phyloP scores from a whole-genome alignment of 2,797 vertebrate genomes.

The Typhlichthys eigenmanni region DNA sequence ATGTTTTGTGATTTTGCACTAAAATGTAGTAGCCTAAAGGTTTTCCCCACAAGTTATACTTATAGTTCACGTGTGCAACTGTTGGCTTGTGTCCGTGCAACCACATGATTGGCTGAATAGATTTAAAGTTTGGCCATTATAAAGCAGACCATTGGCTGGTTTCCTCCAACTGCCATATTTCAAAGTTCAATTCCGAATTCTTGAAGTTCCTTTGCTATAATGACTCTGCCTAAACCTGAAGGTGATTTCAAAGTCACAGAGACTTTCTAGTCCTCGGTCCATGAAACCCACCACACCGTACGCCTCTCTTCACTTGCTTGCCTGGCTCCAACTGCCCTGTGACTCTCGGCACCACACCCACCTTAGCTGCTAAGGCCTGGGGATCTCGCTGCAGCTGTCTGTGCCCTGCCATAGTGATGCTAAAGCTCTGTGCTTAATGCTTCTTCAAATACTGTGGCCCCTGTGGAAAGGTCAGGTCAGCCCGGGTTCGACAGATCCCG shows the following conservation, averaged over 20 bases:
- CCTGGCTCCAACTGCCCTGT: conserved; percentile 16
- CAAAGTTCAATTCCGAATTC: background rate
- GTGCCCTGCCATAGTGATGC: conserved; percentile 57
- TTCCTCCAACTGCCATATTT: too few relatives aligned
- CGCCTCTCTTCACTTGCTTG: conserved; percentile 25
- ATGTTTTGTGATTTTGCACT: too few relatives aligned
- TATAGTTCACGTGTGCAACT: too few relatives aligned
- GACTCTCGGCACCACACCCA: conserved; percentile 3
- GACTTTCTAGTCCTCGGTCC: conserved; percentile 1
- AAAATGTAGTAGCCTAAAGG: too few relatives aligned
- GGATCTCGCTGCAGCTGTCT: conserved; percentile 74
- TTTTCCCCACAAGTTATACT: too few relatives aligned
- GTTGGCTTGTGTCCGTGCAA: too few relatives aligned
- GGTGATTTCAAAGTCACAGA: background rate
- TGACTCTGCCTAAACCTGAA: background rate
- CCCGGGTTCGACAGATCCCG: conserved; percentile 55
- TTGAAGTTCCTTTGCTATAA: background rate
- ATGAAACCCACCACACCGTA: background rate
- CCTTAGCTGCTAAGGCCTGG: conserved; percentile 60
- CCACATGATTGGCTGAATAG: too few relatives aligned
- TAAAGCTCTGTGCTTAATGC: conserved; percentile 64
- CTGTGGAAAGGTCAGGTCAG: conserved; percentile 67
- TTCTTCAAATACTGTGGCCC: conserved; percentile 53
- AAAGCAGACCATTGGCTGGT: too few relatives aligned
- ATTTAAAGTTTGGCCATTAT: too few relatives aligned